Conservation (phyloP, 2,797 vertebrate species). For the Pangasius larnaudii region DNA sequence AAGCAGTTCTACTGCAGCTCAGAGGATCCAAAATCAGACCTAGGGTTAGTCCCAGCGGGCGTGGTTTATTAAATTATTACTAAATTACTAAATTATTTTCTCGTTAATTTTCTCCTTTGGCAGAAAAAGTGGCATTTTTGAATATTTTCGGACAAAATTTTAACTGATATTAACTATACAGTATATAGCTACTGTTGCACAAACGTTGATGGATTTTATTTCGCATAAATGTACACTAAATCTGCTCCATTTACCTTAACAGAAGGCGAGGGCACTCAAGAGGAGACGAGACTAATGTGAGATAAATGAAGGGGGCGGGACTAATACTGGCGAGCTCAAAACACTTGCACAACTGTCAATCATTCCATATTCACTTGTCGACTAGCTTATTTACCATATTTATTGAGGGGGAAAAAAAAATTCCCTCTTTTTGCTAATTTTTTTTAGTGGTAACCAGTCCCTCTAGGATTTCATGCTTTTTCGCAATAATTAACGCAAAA, state of each 20-base stretch:
- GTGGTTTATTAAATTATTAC: no score
- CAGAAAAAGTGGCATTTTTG: no score
- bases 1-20: not conserved
- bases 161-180: not conserved
- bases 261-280: not conserved
- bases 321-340: not conserved
- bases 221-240: not conserved
- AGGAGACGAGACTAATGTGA: not conserved
- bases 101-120: no score
- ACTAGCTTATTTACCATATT: not conserved
- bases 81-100: no score
- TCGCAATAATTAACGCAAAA: no score
- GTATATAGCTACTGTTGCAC: not conserved
- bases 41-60: not conserved
- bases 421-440: not conserved
- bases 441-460: not conserved
- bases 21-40: not conserved
- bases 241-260: not conserved
- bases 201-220: not conserved
- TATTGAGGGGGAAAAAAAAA: not conserved
- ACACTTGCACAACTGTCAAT: not conserved
- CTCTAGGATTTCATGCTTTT: no score
- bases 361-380: not conserved
- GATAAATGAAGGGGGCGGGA: not conserved
- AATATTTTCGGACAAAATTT: not conserved